Evolutionary conservation across 2,888 invertebrate species (phyloP).

Genomic region (Patella caerulea): DNA sequence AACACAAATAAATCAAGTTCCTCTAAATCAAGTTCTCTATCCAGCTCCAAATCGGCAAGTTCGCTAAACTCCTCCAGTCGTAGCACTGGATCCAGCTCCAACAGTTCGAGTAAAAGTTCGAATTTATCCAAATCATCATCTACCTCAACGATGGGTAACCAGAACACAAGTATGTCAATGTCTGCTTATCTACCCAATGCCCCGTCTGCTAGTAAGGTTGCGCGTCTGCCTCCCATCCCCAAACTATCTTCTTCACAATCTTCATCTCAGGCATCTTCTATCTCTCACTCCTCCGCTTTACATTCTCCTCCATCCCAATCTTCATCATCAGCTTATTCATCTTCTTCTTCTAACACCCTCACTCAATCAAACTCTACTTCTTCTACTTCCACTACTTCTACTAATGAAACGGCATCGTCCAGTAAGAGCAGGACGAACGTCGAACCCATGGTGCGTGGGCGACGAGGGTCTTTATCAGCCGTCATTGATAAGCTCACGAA

Average conservation of each 20-base stretch:
- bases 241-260: slow-evolving; percentile 50
- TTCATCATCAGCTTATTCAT: slow-evolving; percentile 25
- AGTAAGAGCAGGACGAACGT: slow-evolving; percentile 23
- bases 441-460: slow-evolving; percentile 36
- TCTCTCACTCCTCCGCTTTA: slow-evolving; percentile 9
- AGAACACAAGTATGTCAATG: slow-evolving; percentile 45
- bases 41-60: slow-evolving; percentile 13
- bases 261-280: slow-evolving; percentile 30
- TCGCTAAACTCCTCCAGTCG: slow-evolving; percentile 10
- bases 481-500: slow-evolving; percentile 87
- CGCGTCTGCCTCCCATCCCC: slow-evolving; percentile 60
- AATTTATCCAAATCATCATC: slow-evolving; percentile 26
- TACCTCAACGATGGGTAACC: slow-evolving; percentile 27
- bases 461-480: slow-evolving; percentile 72
- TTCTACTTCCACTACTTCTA: slow-evolving; percentile 24
- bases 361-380: slow-evolving; percentile 24
- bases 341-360: not conserved
- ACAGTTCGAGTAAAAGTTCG: slow-evolving; percentile 11
- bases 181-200: slow-evolving; percentile 55
- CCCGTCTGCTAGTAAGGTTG: slow-evolving; percentile 57
- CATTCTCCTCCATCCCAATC: not conserved
- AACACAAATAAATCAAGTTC: slow-evolving; percentile 28
- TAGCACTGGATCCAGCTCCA: not conserved
- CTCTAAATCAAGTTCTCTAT: slow-evolving; percentile 20
- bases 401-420: slow-evolving; percentile 28